Evolutionary conservation across 2,113 vertebrate species (phyloP).

Genomic region (Theristicus caerulescens): DNA sequence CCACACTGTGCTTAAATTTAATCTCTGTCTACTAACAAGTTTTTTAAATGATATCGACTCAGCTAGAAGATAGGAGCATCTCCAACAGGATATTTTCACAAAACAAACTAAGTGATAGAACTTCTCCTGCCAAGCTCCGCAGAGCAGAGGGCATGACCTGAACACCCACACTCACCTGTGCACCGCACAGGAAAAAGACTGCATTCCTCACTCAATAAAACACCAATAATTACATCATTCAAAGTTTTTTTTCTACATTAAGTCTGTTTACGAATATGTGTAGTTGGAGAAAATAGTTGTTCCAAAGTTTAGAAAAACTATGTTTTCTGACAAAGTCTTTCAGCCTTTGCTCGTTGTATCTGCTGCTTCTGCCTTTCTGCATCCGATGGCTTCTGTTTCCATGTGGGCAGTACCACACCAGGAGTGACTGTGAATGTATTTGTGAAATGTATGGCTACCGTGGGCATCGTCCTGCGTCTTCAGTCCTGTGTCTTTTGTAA

Average conservation of each 20-base stretch:
- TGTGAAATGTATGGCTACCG: rapidly evolving
- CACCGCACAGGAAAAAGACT: background rate
- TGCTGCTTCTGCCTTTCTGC: background rate
- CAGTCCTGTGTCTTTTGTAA: background rate
- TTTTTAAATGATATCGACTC: background rate
- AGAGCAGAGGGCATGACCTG: background rate
- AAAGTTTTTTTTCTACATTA: background rate
- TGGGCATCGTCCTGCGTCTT: background rate
- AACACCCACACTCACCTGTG: background rate
- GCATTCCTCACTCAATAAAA: background rate
- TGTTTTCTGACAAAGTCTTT: background rate
- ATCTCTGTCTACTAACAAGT: conserved; percentile 23
- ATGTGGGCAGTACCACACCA: rapidly evolving
- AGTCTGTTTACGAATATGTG: background rate
- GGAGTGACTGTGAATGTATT: background rate
- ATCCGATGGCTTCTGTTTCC: background rate
- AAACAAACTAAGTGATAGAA: background rate
- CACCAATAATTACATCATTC: background rate
- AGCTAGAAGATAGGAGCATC: background rate
- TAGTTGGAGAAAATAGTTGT: background rate
- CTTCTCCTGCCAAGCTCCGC: background rate
- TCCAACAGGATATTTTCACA: conserved; percentile 4
- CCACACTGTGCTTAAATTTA: background rate
- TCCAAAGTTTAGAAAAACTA: background rate
- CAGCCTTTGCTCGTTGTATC: background rate